Evolutionary conservation across 92 coral and sea anemone species (phyloP), one percentile per base, ranked within the genome.

Genomic region (Umimayanthus kanabou): DNA sequence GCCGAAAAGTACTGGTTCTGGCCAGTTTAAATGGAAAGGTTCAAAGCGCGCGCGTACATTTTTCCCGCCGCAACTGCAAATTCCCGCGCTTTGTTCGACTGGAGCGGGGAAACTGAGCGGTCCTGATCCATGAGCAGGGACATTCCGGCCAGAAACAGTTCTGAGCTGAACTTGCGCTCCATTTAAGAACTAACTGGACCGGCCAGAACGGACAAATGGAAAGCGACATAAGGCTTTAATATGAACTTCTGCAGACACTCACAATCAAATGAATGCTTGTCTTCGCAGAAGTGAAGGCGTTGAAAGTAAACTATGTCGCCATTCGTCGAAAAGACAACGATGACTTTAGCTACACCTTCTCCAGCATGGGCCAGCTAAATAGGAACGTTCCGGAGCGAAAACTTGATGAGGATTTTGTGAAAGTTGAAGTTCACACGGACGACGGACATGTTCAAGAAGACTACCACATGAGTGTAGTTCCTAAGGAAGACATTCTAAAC

Each of bases 341-440:
- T 40, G 80, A 76, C 26, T 76, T 76, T 26, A 76, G 50, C 2
- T 76, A 76, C 80, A 45, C 50, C 13, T 76, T 42, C 80, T 76
- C 80, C 4, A 76, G 25, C 1, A 76, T 76, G 80, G 80, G 80
- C 80, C 58, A 76, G n/a, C 80, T 76, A 40, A 76, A 39, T 43
- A 40, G 80, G 26, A 76, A 76, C 33, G n/a, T 4, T 9, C 80
- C 57, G 9, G 80, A 76, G 33, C 18, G 14, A 76, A 18, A 76
- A 5, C 53, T 76, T 76, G 80, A 76, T 4, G 91, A 89, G 30
- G 91, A 89, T 66, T 82, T 89, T 86, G 57, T 89, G 79, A 81
- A 82, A 22, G 91, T 89, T 85, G 91, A 89, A 81, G 91, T 89
- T n/a, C 79, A 80, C 43, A 84, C 91, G 39, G 45, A 81, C 30